phyloP scores from a whole-genome alignment of 2,797 vertebrate genomes.

The Gouania willdenowi region DNA sequence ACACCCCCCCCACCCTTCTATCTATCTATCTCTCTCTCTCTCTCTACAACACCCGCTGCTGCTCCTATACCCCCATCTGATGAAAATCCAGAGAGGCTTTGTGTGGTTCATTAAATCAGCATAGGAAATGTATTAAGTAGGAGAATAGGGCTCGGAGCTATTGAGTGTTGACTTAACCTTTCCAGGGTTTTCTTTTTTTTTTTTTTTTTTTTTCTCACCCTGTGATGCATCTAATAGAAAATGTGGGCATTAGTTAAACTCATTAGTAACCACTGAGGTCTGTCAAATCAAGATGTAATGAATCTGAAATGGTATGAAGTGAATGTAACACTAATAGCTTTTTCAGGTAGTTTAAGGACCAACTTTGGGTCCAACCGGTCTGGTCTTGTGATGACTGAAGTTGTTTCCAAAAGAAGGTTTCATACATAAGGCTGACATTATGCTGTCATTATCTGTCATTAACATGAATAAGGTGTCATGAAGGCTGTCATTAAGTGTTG shows the following conservation, averaged over 20 bases:
- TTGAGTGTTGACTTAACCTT: slow-evolving; percentile 76
- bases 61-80: slow-evolving; percentile 81
- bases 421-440: too few species aligned
- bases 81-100: slow-evolving; percentile 96
- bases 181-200: slow-evolving; percentile 34
- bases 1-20: slow-evolving; percentile 58
- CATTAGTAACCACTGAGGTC: slow-evolving; percentile 47
- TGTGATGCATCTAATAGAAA: slow-evolving; percentile 49
- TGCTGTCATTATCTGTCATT: too few species aligned
- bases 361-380: too few species aligned
- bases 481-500: too few species aligned
- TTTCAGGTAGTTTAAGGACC: too few species aligned
- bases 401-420: too few species aligned
- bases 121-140: slow-evolving; percentile 99
- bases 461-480: too few species aligned
- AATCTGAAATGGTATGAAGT: too few species aligned
- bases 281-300: slow-evolving; percentile 33
- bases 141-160: slow-evolving; percentile 74
- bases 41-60: slow-evolving; percentile 4
- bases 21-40: neutral
- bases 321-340: too few species aligned
- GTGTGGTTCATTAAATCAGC: slow-evolving; percentile 99
- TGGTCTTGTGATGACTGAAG: too few species aligned
- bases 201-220: slow-evolving; percentile 28
- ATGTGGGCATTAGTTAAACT: slow-evolving; percentile 42